Conservation (phyloP, 2,888 invertebrate genomes). For the Netelia melanura region DNA sequence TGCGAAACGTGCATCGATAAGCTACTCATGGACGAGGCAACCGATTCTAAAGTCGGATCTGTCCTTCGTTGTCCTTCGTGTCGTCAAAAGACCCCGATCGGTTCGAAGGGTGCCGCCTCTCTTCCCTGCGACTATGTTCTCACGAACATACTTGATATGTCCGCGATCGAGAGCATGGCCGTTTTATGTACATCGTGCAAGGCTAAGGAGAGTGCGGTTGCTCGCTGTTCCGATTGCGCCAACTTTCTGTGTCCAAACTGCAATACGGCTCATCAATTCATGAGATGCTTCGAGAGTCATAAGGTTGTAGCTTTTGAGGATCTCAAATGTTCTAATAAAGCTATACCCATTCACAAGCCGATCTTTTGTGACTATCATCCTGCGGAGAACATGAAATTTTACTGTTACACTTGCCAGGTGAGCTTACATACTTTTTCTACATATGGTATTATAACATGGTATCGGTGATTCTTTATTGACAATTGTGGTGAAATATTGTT, state of each 20-base stretch:
- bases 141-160: slow-evolving; percentile 93
- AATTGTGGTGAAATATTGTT: not conserved
- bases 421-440: slow-evolving; percentile 33
- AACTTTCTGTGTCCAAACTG: slow-evolving; percentile 97
- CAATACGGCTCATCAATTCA: slow-evolving; percentile 97
- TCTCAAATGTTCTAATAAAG: slow-evolving; percentile 91
- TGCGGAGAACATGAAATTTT: slow-evolving; percentile 94
- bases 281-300: slow-evolving; percentile 98
- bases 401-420: slow-evolving; percentile 93
- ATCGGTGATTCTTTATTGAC: no score
- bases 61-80: slow-evolving; percentile 92
- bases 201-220: slow-evolving; percentile 96
- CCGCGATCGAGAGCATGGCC: slow-evolving; percentile 90
- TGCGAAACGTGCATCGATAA: slow-evolving; percentile 96
- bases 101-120: slow-evolving; percentile 91
- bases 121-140: slow-evolving; percentile 95
- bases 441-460: not conserved
- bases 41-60: slow-evolving; percentile 88
- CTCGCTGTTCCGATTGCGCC: slow-evolving; percentile 97
- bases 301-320: slow-evolving; percentile 96
- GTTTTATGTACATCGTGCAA: slow-evolving; percentile 96
- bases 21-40: slow-evolving; percentile 90
- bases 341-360: slow-evolving; percentile 95
- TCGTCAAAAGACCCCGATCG: slow-evolving; percentile 93
- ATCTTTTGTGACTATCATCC: slow-evolving; percentile 93